These are phyloP conservation scores for Otus sunia DNA, from an alignment of 2,113 vertebrate genomes.

Conservation along the genomic window DNA sequence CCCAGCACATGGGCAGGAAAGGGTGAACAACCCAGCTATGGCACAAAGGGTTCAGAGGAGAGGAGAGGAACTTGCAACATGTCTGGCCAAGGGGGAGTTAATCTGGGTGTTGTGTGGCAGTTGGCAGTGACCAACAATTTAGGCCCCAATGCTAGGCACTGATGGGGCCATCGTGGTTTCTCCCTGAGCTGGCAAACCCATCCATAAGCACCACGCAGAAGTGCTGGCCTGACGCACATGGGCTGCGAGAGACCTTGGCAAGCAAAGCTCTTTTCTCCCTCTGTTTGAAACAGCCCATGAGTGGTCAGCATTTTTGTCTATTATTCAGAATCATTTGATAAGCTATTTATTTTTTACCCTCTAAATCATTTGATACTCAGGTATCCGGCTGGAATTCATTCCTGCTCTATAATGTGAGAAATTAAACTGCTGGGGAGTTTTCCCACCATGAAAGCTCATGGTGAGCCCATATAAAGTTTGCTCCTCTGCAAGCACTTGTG, in stretches of 20 bases:
- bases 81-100: neutral
- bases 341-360: neutral
- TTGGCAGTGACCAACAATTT: neutral
- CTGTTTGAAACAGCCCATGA: neutral
- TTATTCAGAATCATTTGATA: neutral
- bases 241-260: neutral
- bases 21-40: neutral
- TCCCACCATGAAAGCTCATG: neutral
- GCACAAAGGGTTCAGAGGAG: neutral
- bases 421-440: neutral
- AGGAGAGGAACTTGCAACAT: neutral
- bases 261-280: neutral
- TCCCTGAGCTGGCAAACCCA: neutral
- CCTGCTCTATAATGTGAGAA: neutral
- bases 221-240: neutral
- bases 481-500: neutral
- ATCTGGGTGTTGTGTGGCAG: neutral
- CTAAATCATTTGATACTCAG: neutral
- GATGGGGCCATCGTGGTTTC: rapidly evolving
- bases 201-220: neutral
- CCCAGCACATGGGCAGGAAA: neutral
- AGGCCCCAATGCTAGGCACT: neutral
- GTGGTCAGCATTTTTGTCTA: neutral
- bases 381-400: neutral
- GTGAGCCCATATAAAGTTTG: neutral